A percentile compares a stretch with the other conserved stretches of the same genome.
These are phyloP conservation scores for Archilochus colubris DNA, from an alignment of 2,113 vertebrate species.

Conservation along the genomic window DNA sequence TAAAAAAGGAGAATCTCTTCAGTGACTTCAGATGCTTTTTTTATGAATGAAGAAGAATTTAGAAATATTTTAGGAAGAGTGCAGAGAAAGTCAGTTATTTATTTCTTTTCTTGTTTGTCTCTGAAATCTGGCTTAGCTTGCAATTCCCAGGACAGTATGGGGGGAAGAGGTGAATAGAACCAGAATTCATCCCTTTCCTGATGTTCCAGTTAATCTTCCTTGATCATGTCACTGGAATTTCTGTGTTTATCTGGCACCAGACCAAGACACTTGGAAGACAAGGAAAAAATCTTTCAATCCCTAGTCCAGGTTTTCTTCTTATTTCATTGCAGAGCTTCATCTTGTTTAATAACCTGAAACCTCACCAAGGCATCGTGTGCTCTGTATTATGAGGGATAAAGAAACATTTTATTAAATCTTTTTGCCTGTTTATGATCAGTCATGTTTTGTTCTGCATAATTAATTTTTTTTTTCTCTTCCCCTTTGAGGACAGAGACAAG, in stretches of 20 bases:
- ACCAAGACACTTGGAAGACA: background rate
- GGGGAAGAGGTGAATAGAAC: background rate
- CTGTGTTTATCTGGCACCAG: constrained; percentile 1
- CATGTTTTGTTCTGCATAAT: background rate
- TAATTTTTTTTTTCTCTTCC: background rate
- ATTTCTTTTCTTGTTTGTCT: background rate
- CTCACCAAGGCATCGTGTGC: background rate
- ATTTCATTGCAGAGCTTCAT: background rate
- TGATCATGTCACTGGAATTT: background rate
- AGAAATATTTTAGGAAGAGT: background rate
- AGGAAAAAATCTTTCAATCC: background rate
- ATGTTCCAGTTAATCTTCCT: background rate
- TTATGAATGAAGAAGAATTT: background rate
- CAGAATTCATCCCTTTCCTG: background rate
- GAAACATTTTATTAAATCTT: constrained; percentile 36
- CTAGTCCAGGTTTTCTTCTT: background rate
- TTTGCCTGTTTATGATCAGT: constrained; percentile 21
- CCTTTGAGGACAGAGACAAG: background rate
- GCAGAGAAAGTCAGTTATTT: background rate
- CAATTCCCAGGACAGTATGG: background rate
- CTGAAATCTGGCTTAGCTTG: background rate
- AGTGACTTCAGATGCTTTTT: background rate
- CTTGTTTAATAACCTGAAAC: constrained; percentile 46
- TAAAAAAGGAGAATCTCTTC: background rate
- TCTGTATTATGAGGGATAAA: background rate